phyloP scores from a whole-genome alignment of 2,113 vertebrate species.

The Xiphophorus hellerii region DNA sequence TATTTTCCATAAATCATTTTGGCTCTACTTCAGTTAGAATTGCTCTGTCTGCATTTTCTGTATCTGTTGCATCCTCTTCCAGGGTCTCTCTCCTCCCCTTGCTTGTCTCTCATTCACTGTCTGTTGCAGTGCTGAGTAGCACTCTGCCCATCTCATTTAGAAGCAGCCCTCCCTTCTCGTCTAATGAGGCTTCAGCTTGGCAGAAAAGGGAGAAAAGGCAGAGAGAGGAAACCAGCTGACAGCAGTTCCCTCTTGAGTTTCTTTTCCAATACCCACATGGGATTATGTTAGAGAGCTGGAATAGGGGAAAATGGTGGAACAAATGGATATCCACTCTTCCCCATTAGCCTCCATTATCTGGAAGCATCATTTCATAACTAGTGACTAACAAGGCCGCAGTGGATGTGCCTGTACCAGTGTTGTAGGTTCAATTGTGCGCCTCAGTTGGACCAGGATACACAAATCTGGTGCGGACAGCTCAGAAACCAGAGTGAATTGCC shows the following conservation, averaged over 20 bases:
- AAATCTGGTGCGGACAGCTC: conserved; percentile 62
- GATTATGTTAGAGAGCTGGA: conserved; percentile 42
- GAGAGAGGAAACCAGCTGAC: conserved; percentile 59
- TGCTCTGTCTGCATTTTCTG: conserved; percentile 11
- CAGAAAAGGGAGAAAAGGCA: conserved; percentile 60
- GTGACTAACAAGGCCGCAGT: conserved; percentile 50
- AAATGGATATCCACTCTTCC: conserved; percentile 63
- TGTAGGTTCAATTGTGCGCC: conserved; percentile 35
- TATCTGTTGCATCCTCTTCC: conserved; percentile 18
- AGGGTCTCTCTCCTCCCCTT: conserved; percentile 12
- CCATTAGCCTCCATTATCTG: conserved; percentile 66
- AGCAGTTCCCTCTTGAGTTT: conserved; percentile 56
- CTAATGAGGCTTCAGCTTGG: conserved; percentile 79
- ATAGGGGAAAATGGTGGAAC: conserved; percentile 63
- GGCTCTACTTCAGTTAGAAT: conserved; percentile 12
- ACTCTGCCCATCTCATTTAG: conserved; percentile 71
- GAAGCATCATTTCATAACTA: conserved; percentile 64
- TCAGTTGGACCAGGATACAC: conserved; percentile 39
- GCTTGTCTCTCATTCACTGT: conserved; percentile 32
- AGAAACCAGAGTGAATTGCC: conserved; percentile 58
- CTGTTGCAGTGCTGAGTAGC: conserved; percentile 67
- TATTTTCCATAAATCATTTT: conserved; percentile 13
- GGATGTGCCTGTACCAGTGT: conserved; percentile 32
- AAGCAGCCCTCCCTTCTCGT: conserved; percentile 69
- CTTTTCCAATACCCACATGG: conserved; percentile 62